Conservation (phyloP, 2,797 vertebrate species). For the Peromyscus melanophrys region DNA sequence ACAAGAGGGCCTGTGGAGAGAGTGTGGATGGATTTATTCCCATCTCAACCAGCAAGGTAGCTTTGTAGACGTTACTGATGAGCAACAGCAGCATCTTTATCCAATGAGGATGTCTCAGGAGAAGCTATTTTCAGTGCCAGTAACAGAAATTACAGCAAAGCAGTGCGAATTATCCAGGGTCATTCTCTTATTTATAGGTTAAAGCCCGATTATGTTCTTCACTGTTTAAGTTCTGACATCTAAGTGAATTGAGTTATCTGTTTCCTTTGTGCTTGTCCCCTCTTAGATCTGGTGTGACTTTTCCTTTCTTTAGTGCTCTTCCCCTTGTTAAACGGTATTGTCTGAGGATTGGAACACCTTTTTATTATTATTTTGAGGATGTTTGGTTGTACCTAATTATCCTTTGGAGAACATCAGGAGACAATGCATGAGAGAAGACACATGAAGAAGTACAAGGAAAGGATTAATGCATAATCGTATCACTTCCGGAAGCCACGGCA, state of each 20-base stretch:
- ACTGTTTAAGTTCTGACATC: slow-evolving; percentile 54
- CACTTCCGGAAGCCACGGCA: slow-evolving; percentile 34
- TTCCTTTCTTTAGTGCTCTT: slow-evolving; percentile 48
- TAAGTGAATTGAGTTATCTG: slow-evolving; percentile 59
- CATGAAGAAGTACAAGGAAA: slow-evolving; percentile 37
- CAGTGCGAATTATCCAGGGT: background rate
- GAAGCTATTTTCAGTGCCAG: background rate
- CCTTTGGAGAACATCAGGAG: slow-evolving; percentile 56
- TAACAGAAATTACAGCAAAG: slow-evolving; percentile 14
- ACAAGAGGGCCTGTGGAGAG: slow-evolving; percentile 22
- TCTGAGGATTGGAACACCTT: slow-evolving; percentile 49
- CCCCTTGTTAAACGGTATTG: slow-evolving; percentile 50
- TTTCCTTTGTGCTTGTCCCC: slow-evolving; percentile 58
- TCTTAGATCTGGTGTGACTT: background rate
- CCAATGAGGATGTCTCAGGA: background rate
- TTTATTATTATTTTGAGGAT: slow-evolving; percentile 67
- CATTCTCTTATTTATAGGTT: slow-evolving; percentile 62
- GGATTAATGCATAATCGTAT: slow-evolving; percentile 10
- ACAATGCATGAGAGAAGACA: slow-evolving; percentile 12
- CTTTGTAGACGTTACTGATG: slow-evolving; percentile 19
- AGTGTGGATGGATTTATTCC: slow-evolving; percentile 21
- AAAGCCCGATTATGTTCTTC: slow-evolving; percentile 55
- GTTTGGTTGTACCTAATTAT: slow-evolving; percentile 70
- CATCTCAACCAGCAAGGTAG: slow-evolving; percentile 44
- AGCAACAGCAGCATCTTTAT: background rate